Conservation (phyloP, 2,113 vertebrate genomes). For the Notothenia coriiceps region DNA sequence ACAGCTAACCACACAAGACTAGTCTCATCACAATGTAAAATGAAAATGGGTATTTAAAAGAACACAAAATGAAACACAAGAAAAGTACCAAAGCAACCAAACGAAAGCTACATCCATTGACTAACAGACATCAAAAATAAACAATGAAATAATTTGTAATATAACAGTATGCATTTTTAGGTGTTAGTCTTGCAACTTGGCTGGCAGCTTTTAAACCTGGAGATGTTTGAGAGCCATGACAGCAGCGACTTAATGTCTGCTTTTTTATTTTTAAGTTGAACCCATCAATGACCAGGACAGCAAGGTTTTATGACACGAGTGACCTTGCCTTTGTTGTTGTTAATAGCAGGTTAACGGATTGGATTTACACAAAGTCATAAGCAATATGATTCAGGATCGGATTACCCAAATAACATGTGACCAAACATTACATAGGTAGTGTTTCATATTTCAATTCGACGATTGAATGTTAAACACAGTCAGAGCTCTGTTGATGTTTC, state of each 20-base stretch:
- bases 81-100: conserved; percentile 7
- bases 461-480: conserved; percentile 39
- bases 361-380: conserved; percentile 29
- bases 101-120: conserved; percentile 6
- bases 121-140: conserved; percentile 19
- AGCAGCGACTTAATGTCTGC: neutral
- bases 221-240: conserved; percentile 4
- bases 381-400: conserved; percentile 38
- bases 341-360: conserved; percentile 17
- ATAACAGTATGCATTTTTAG: conserved; percentile 4
- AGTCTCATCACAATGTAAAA: conserved; percentile 30
- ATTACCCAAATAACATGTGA: conserved; percentile 62
- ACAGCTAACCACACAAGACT: conserved; percentile 21
- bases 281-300: conserved; percentile 17
- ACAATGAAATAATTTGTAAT: neutral
- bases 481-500: conserved; percentile 51
- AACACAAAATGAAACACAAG: conserved; percentile 27
- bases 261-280: neutral
- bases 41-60: conserved; percentile 14
- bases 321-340: conserved; percentile 36
- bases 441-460: conserved; percentile 58
- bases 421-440: conserved; percentile 64
- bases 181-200: neutral
- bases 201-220: conserved; percentile 13
- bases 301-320: conserved; percentile 13